Conservation (phyloP, 2,113 vertebrate species). For the Lutjanus erythropterus region DNA sequence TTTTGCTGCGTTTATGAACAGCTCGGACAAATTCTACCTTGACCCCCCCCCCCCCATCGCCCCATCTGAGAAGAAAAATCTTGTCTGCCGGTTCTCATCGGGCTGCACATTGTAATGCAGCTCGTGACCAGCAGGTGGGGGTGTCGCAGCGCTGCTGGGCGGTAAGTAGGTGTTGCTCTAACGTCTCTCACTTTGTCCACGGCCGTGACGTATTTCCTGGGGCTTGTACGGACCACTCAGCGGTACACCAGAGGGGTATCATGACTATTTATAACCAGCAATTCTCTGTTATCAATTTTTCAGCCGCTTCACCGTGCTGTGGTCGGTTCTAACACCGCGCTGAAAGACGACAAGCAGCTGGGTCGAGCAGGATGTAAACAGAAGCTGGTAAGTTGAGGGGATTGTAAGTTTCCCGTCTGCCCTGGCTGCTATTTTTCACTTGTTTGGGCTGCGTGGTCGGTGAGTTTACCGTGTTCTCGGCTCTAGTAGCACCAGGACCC, state of each 20-base stretch:
- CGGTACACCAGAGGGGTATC: constrained; percentile 73
- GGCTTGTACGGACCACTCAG: constrained; percentile 79
- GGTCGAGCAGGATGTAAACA: constrained; percentile 72
- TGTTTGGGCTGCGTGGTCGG: constrained; percentile 50
- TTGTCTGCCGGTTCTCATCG: constrained; percentile 4
- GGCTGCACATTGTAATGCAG: too few relatives aligned
- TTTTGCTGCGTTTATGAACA: too few relatives aligned
- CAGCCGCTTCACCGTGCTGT: constrained; percentile 51
- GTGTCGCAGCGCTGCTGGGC: constrained; percentile 51
- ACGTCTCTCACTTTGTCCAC: constrained; percentile 62
- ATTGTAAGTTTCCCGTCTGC: constrained; percentile 78
- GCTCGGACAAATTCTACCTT: too few relatives aligned
- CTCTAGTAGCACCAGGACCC: constrained; percentile 26
- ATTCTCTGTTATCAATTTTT: constrained; percentile 52
- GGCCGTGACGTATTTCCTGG: constrained; percentile 88
- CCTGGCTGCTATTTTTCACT: constrained; percentile 53
- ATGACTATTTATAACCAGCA: constrained; percentile 81
- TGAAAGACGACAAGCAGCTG: constrained; percentile 50
- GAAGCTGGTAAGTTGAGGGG: constrained; percentile 73
- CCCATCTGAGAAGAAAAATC: background rate
- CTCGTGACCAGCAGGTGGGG: constrained; percentile 52
- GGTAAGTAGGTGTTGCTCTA: constrained; percentile 65
- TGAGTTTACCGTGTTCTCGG: constrained; percentile 41
- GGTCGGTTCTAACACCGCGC: constrained; percentile 60
- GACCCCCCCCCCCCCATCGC: too few relatives aligned